Evolutionary conservation across 1,140 invertebrate species (phyloP).

Genomic region (Thalassaphorura encarpata): DNA sequence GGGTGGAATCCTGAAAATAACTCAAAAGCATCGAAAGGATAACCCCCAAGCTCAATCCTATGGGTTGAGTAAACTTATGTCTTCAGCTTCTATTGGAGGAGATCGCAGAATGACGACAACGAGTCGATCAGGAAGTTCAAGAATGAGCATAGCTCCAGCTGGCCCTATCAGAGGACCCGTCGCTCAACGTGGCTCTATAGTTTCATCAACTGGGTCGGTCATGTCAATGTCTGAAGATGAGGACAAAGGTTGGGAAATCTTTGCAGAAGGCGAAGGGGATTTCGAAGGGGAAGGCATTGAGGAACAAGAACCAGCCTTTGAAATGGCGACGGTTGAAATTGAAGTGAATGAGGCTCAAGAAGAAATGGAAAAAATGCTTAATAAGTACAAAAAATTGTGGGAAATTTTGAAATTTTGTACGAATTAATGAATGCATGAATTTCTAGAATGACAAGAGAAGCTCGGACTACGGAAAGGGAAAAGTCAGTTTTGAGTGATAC

Average conservation of each 20-base stretch:
- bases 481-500: slow-evolving; percentile 17
- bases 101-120: too few relatives aligned
- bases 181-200: too few relatives aligned
- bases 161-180: too few relatives aligned
- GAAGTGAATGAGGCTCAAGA: slow-evolving; percentile 14
- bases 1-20: too few relatives aligned
- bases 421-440: not conserved
- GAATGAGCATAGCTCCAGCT: too few relatives aligned
- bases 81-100: too few relatives aligned
- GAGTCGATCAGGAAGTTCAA: too few relatives aligned
- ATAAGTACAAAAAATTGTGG: slow-evolving; percentile 4
- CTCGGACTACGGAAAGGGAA: slow-evolving; percentile 16
- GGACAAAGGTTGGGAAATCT: not conserved
- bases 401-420: not conserved
- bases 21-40: too few relatives aligned
- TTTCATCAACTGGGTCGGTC: not conserved
- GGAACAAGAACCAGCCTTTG: slow-evolving; percentile 1
- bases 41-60: too few relatives aligned
- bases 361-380: slow-evolving; percentile 20
- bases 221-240: not conserved
- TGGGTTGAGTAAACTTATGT: too few relatives aligned
- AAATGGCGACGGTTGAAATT: slow-evolving; percentile 23
- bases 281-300: not conserved
- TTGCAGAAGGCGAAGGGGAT: not conserved
- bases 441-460: slow-evolving; percentile 15